Conservation (phyloP, 2,888 invertebrate genomes). For the Platycheirus rosarum region DNA sequence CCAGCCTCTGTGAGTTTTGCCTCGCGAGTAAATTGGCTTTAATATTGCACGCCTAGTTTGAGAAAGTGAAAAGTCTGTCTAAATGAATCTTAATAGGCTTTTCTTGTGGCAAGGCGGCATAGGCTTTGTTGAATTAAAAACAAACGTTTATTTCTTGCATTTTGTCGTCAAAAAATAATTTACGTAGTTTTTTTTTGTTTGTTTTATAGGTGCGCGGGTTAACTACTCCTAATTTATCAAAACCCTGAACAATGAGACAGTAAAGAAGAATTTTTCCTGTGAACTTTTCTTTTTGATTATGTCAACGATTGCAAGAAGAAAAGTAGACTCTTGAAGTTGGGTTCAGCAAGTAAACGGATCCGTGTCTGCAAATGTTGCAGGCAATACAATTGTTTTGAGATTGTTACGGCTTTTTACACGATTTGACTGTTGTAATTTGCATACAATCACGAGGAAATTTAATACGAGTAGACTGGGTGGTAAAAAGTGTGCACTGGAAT, state of each 20-base stretch:
- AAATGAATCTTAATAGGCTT: slow-evolving; percentile 70
- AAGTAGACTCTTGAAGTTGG: slow-evolving; percentile 10
- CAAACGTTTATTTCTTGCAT: background rate
- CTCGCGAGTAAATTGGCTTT: slow-evolving; percentile 49
- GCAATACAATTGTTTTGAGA: slow-evolving; percentile 18
- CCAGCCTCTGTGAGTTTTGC: background rate
- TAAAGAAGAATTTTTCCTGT: background rate
- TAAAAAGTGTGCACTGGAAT: slow-evolving; percentile 12
- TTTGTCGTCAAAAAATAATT: slow-evolving; percentile 57
- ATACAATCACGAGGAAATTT: slow-evolving; percentile 32
- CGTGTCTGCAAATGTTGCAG: slow-evolving; percentile 23
- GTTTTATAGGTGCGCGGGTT: slow-evolving; percentile 49
- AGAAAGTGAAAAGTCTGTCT: slow-evolving; percentile 69
- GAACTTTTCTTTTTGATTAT: slow-evolving; percentile 19
- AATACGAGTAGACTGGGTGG: slow-evolving; percentile 3
- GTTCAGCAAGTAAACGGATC: too few species aligned
- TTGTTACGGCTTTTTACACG: slow-evolving; percentile 15
- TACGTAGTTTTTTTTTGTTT: too few species aligned
- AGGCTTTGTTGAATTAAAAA: slow-evolving; percentile 26
- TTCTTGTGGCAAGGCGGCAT: slow-evolving; percentile 26
- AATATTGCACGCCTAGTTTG: slow-evolving; percentile 40
- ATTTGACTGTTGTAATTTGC: slow-evolving; percentile 10
- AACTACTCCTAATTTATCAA: slow-evolving; percentile 41
- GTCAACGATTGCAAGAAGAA: slow-evolving; percentile 20
- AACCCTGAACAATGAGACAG: slow-evolving; percentile 36